Conservation (phyloP, 2,797 vertebrate species). For the Forpus xanthops region DNA sequence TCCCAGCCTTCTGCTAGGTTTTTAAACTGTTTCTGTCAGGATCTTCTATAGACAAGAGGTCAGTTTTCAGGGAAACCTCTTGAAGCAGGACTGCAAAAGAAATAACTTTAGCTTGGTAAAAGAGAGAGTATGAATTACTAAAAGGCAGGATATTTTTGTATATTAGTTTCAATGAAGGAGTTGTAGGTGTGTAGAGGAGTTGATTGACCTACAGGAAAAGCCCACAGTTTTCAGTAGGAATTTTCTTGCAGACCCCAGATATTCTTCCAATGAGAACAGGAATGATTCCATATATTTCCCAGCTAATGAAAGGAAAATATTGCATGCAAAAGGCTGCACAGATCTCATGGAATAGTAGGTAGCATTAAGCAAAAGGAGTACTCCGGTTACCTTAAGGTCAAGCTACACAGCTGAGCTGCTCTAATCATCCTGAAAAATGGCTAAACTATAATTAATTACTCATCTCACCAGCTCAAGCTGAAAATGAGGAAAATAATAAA, state of each 20-base stretch:
- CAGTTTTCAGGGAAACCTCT: not conserved
- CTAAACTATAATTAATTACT: slow-evolving; percentile 53
- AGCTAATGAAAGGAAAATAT: not conserved
- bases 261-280: not conserved
- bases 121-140: not conserved
- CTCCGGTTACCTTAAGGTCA: not conserved
- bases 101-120: not conserved
- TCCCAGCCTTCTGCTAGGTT: not conserved
- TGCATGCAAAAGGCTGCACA: not conserved
- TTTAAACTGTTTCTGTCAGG: not conserved
- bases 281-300: not conserved
- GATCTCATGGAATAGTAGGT: not conserved
- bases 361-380: not conserved
- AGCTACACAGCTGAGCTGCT: not conserved
- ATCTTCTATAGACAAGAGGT: not conserved
- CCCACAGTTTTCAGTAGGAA: not conserved
- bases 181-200: not conserved
- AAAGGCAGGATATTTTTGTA: not conserved
- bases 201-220: not conserved
- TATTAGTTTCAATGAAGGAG: not conserved
- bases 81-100: not conserved
- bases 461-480: not conserved
- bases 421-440: slow-evolving; percentile 53
- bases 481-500: slow-evolving; percentile 44
- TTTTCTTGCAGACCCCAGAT: not conserved